Base-by-base conservation (phyloP, 2,797 vertebrate species). In the Scleropages formosus region DNA sequence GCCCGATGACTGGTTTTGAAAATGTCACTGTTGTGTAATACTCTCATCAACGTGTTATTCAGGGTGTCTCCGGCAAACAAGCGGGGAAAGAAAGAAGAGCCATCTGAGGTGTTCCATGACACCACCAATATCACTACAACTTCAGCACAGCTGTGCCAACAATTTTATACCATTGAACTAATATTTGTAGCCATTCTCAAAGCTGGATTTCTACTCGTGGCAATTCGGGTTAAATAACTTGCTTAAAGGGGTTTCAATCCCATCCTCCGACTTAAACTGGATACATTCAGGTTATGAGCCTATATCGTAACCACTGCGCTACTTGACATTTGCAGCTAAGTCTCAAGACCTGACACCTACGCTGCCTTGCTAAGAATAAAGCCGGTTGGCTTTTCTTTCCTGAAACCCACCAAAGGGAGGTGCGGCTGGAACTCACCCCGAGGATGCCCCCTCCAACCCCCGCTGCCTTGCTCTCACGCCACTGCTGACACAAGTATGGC, bases 381-480 rank as follows among this genome's bases (percentile, higher is more conserved):
- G 11, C 8, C 11, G 31, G 79, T 76, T 66, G 61, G 78, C 83
- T 82, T 85, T 87, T 87, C 89, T 90, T 89, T 68, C 20, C 44
- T 12, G 4, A 18, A 18, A 27, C 53, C 69, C 8, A 56, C 9
- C 8, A 63, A 27, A 63, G 15, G 31, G 31, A 10, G 22, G 61
- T 87, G 80, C 75, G 64, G 58, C 78, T 81, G 83, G 79, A 79
- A 79, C 75, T 77, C 78, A 81, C 77, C 82, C 74, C 75, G 82
- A 80, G 75, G 86, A 86, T 88, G 74, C 87, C 81, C 83, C 82
- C 81, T 87, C 83, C 83, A 24, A 9, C 53, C 31, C 6, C 27
- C 27, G 0, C 44, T 15, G 2, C 46, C 27, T 71, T n/a, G 24
- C 46, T 1, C 65, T 46, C 27, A 10, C 47, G 53, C 27, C 22